These are phyloP conservation scores for Tachina grossa DNA, from an alignment of 2,888 invertebrate genomes.

Conservation along the genomic window DNA sequence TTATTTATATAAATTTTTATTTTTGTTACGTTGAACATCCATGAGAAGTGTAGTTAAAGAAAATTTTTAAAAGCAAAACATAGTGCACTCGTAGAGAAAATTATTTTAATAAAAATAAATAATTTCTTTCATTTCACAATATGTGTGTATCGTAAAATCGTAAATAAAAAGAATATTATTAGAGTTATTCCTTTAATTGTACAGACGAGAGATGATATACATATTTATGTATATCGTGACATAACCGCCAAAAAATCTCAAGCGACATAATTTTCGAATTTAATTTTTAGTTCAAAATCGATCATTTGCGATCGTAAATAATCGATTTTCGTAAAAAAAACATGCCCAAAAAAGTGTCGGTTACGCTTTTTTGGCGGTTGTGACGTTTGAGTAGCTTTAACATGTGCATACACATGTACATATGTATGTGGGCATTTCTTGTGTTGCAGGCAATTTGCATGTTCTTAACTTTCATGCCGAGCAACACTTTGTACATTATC, in stretches of 20 bases:
- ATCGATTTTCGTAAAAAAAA: too few species aligned
- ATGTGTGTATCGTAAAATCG: neutral
- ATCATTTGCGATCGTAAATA: too few species aligned
- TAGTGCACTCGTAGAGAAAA: slow-evolving; percentile 19
- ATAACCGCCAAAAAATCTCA: too few species aligned
- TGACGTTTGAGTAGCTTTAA: too few species aligned
- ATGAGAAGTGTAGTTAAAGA: slow-evolving; percentile 48
- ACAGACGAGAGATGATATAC: neutral
- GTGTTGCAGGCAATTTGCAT: slow-evolving; percentile 43
- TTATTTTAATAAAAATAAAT: neutral
- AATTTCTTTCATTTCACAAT: neutral
- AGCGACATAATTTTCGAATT: too few species aligned
- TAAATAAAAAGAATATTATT: neutral
- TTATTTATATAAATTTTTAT: slow-evolving; percentile 35
- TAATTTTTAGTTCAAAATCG: too few species aligned
- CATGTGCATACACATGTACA: neutral
- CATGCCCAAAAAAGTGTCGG: too few species aligned
- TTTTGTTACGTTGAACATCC: slow-evolving; percentile 33
- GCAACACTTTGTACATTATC: slow-evolving; percentile 5
- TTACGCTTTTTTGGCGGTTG: too few species aligned
- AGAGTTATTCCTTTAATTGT: neutral
- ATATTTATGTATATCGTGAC: too few species aligned
- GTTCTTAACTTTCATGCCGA: slow-evolving; percentile 23
- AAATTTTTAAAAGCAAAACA: slow-evolving; percentile 43
- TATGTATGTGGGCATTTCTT: neutral